Evolutionary conservation across 1,140 invertebrate species (phyloP).

Genomic region (Stegodyphus dumicola): DNA sequence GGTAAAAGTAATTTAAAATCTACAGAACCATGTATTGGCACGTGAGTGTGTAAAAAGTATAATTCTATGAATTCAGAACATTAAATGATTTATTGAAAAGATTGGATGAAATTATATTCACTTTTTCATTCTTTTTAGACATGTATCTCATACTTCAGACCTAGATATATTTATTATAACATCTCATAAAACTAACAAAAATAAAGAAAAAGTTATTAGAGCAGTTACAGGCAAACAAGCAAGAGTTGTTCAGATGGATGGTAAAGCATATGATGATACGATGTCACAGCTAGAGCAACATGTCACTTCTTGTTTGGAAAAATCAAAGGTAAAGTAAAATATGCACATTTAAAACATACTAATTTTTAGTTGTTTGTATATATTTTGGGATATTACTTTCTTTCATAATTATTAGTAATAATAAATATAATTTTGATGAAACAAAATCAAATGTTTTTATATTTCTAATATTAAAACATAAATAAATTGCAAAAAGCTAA

Average conservation of each 20-base stretch:
- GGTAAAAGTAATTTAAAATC: neutral
- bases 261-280: slow-evolving; percentile 20
- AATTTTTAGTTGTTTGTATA: no score
- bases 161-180: slow-evolving; percentile 39
- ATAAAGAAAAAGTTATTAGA: slow-evolving; percentile 45
- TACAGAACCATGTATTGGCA: slow-evolving; percentile 47
- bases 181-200: slow-evolving; percentile 22
- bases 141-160: slow-evolving; percentile 34
- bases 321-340: slow-evolving; percentile 7
- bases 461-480: no score
- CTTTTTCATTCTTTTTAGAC: slow-evolving; percentile 9
- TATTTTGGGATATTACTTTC: no score
- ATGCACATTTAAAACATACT: neutral
- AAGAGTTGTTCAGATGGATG: slow-evolving; percentile 11
- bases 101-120: neutral
- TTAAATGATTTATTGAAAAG: neutral
- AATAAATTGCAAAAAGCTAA: no score
- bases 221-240: slow-evolving; percentile 47
- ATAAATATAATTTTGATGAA: no score
- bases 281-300: slow-evolving; percentile 23
- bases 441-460: no score
- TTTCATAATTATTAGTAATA: no score
- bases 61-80: neutral
- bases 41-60: slow-evolving; percentile 33
- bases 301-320: slow-evolving; percentile 19